Evolutionary conservation across 2,888 invertebrate genomes (phyloP), one percentile per base, ranked within the genome.

Genomic region (Drosophila anomalata): DNA sequence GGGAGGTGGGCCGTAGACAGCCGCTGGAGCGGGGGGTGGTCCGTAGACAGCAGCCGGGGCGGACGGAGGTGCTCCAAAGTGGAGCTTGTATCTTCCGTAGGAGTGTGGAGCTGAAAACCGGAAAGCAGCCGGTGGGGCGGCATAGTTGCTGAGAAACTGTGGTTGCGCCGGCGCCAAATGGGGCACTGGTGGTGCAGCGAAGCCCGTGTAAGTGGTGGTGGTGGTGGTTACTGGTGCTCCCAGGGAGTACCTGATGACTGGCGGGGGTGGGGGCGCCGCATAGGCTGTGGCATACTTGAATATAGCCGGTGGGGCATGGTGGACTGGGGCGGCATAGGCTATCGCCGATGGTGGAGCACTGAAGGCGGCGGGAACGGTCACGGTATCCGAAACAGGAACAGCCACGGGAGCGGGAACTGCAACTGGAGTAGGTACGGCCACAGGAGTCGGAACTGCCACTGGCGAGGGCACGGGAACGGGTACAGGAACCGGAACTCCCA

Each of bases 171-270:
- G 12, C 31, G 61, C 66, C 8, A 66, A 69, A 2, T 63, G 62
- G n/a, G 14, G 24, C 8, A 61, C 41, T 11, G 54, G 44, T 9
- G 68, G 39, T n/a, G 77, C 69, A 6, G 84, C 79, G 41, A 77
- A 88, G 6, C 87, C 87, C 0, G 73, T 5, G 36, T 86, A 88
- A 0, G 84, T 88, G 0, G 87, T 83, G 8, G 82, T 83, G 3
- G 82, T 83, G 5, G 88, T 83, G 46, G 82, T 83, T 4, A 83
- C 83, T 3, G 82, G 82, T 7, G 79, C 20, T 1, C 82, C 82
- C 7, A 83, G 46, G 9, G 83, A 73, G 53, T 86, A 83, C 46
- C 79, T 83, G 12, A 82, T 65, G 5, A 66, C 57, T 0, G 82
- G 86, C 5, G 67, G 86, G 2, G 67, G 39, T 6, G 73, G 66